Percentiles rank a stretch among this genome's conserved stretches.
Conservation (phyloP, 1,140 invertebrate species). For the Hyposmocoma kahamanoa region DNA sequence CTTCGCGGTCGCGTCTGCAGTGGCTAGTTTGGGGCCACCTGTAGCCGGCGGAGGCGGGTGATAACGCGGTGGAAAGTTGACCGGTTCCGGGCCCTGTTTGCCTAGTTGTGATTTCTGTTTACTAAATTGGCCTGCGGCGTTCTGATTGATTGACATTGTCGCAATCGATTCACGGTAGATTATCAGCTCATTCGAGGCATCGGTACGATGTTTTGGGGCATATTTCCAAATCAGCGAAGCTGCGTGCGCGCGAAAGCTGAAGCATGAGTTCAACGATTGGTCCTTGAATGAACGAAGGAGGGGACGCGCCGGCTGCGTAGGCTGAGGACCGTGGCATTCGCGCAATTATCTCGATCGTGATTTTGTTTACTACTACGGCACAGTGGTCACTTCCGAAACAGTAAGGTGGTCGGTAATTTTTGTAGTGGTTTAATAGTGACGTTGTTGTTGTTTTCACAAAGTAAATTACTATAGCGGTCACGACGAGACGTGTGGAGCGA, state of each 20-base stretch:
- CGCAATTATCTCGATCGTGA: constrained; percentile 40
- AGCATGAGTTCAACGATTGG: constrained; percentile 65
- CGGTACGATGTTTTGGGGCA: constrained; percentile 26
- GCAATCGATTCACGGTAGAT: constrained; percentile 36
- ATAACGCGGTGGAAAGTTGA: constrained; percentile 70
- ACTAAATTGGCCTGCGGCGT: constrained; percentile 54
- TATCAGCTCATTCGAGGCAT: constrained; percentile 43
- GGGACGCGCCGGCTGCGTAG: constrained; percentile 65
- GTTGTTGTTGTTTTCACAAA: constrained; percentile 28
- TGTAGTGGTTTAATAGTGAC: constrained; percentile 6
- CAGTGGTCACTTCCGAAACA: not conserved
- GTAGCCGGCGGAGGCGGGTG: constrained; percentile 66
- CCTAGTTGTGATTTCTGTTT: constrained; percentile 68
- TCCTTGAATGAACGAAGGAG: constrained; percentile 63
- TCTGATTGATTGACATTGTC: constrained; percentile 71
- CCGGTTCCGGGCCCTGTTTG: constrained; percentile 64
- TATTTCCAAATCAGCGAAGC: constrained; percentile 46
- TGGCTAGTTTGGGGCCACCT: constrained; percentile 46
- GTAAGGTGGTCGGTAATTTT: not conserved
- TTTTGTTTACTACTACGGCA: not conserved
- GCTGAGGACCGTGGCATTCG: constrained; percentile 65
- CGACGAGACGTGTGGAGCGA: not conserved
- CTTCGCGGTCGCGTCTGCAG: constrained; percentile 49
- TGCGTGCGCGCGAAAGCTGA: constrained; percentile 41
- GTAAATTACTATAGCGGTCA: constrained; percentile 35